Evolutionary conservation across 2,888 invertebrate genomes (phyloP).

Genomic region (Pristionchus japonicus): DNA sequence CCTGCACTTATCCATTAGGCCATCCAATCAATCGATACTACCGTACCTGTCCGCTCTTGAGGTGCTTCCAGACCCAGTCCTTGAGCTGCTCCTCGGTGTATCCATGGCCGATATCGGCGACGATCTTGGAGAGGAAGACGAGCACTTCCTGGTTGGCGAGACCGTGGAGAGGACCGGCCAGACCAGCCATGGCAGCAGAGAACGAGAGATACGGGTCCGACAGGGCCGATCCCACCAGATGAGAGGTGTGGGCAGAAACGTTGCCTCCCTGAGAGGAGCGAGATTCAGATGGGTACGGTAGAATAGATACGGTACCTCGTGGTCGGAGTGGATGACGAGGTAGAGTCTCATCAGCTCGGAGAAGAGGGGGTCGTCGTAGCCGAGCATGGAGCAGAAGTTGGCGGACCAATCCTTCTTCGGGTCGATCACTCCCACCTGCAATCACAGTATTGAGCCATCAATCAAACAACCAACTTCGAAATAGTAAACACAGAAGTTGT

Average conservation of each 20-base stretch:
- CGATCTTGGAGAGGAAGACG: slow-evolving; percentile 92
- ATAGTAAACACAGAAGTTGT: too few species aligned
- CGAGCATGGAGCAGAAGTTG: slow-evolving; percentile 92
- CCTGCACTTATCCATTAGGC: slow-evolving; percentile 77
- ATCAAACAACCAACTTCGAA: neutral
- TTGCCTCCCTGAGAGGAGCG: slow-evolving; percentile 83
- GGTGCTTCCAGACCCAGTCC: slow-evolving; percentile 96
- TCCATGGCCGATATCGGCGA: slow-evolving; percentile 86
- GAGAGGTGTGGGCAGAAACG: slow-evolving; percentile 93
- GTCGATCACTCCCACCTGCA: slow-evolving; percentile 85
- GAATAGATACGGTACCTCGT: slow-evolving; percentile 80
- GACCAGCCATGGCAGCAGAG: slow-evolving; percentile 91
- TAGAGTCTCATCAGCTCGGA: slow-evolving; percentile 92
- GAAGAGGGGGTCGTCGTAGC: slow-evolving; percentile 86
- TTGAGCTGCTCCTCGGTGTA: slow-evolving; percentile 91
- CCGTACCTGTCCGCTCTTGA: slow-evolving; percentile 79
- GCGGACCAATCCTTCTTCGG: slow-evolving; percentile 88
- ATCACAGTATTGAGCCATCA: too few species aligned
- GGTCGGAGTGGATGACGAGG: slow-evolving; percentile 87
- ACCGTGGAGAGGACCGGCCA: slow-evolving; percentile 95
- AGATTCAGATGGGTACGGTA: neutral
- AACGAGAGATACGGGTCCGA: slow-evolving; percentile 92
- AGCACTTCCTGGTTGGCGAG: slow-evolving; percentile 94
- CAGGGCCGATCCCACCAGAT: slow-evolving; percentile 92
- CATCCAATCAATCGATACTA: neutral